Percentiles rank a stretch among this genome's conserved stretches.
Conservation (phyloP, 1,140 invertebrate species). For the Harpegnathos saltator region DNA sequence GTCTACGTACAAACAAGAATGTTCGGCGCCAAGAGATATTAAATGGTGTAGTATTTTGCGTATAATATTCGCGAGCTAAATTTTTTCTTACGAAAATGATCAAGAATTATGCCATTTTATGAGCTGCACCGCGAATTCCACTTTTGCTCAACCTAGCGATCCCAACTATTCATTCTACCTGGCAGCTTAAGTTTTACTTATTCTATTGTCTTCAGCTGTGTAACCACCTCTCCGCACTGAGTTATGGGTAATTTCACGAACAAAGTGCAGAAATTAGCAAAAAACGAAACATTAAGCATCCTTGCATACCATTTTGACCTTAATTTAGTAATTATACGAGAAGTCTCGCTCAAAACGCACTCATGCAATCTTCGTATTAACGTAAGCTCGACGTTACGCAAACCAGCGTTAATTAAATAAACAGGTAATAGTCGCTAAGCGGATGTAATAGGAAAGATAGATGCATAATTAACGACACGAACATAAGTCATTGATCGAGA, state of each 20-base stretch:
- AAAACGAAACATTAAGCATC: neutral
- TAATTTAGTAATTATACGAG: neutral
- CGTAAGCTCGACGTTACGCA: neutral
- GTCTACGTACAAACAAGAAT: neutral
- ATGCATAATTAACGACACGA: too few relatives aligned
- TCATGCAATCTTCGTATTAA: neutral
- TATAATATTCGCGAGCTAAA: neutral
- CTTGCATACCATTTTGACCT: neutral
- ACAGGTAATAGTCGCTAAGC: neutral
- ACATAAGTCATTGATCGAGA: neutral
- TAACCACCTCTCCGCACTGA: neutral
- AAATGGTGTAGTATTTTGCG: neutral
- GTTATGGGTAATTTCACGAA: conserved; percentile 18
- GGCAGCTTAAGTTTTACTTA: conserved; percentile 25
- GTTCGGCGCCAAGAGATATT: neutral
- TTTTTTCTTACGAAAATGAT: neutral
- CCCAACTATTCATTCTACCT: neutral
- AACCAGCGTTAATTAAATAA: neutral
- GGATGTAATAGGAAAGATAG: neutral
- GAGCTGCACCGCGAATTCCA: neutral
- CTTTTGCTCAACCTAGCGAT: neutral
- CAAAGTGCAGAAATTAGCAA: conserved; percentile 31
- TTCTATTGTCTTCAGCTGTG: neutral
- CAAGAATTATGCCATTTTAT: neutral
- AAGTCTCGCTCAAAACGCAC: neutral